Evolutionary conservation across 2,797 vertebrate species (phyloP).

Genomic region (Pteropus rufus): DNA sequence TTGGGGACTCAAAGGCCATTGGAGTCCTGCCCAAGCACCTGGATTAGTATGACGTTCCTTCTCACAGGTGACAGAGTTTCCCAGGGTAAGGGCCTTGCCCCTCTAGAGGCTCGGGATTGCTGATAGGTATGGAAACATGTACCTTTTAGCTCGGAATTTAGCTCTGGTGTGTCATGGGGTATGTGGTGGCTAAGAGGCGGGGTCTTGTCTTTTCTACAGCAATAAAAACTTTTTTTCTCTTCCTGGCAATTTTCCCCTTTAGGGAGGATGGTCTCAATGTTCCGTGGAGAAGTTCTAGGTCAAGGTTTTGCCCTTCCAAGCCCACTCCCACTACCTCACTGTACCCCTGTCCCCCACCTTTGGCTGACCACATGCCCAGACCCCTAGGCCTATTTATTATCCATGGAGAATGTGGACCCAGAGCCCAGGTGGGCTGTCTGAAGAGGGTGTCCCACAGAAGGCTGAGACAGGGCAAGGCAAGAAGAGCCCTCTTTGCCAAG

Average conservation of each 20-base stretch:
- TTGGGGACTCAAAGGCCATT: not conserved
- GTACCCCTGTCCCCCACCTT: not conserved
- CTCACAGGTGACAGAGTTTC: not conserved
- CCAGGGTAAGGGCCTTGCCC: not conserved
- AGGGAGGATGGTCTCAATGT: not conserved
- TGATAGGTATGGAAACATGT: conserved; percentile 75
- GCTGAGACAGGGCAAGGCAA: not conserved
- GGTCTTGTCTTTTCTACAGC: conserved; percentile 62
- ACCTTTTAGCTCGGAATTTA: conserved; percentile 76
- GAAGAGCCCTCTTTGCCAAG: conserved; percentile 1
- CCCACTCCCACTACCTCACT: not conserved
- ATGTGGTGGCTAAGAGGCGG: not conserved
- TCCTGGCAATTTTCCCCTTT: not conserved
- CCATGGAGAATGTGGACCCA: not conserved
- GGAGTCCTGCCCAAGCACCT: conserved; percentile 33
- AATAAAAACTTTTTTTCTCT: conserved; percentile 67
- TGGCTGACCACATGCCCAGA: not conserved
- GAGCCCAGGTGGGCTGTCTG: not conserved
- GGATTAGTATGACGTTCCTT: not conserved
- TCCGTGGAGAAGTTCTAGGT: not conserved
- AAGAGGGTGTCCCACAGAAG: not conserved
- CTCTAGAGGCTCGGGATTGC: not conserved
- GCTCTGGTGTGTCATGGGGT: conserved; percentile 24
- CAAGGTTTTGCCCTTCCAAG: not conserved
- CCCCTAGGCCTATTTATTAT: not conserved